phyloP scores from a whole-genome alignment of 2,888 invertebrate genomes.

The Hyposoter didymator region DNA sequence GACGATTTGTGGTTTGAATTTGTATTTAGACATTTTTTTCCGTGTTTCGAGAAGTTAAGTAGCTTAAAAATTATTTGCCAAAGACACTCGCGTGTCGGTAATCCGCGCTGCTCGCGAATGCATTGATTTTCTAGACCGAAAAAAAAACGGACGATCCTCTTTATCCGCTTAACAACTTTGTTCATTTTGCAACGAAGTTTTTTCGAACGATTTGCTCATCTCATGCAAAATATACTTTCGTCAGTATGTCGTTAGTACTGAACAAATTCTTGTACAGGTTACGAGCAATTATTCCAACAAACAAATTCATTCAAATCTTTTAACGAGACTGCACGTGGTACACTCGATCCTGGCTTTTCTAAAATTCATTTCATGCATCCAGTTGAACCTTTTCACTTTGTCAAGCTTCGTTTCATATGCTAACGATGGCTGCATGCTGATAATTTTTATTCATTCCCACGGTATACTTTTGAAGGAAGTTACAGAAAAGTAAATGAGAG shows the following conservation, averaged over 20 bases:
- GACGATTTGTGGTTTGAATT: no score
- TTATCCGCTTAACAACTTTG: no score
- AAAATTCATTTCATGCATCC: neutral
- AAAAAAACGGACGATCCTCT: no score
- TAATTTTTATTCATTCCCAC: slow-evolving; percentile 9
- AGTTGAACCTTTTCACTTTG: slow-evolving; percentile 9
- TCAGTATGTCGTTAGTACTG: neutral
- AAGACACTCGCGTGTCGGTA: no score
- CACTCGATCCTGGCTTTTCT: neutral
- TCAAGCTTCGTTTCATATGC: neutral
- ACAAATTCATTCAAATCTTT: neutral
- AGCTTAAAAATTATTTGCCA: no score
- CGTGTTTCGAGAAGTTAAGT: no score
- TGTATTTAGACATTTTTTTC: no score
- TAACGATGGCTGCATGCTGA: slow-evolving; percentile 5
- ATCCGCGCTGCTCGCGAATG: no score
- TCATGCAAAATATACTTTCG: neutral
- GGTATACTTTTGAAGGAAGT: neutral
- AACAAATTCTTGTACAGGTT: neutral
- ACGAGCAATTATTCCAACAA: neutral
- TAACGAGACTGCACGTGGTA: neutral
- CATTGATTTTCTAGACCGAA: no score
- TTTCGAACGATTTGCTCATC: neutral
- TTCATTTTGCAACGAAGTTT: neutral
- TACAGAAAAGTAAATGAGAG: no score